A percentile compares a stretch with the other conserved stretches of the same genome.
phyloP scores from a whole-genome alignment of 2,888 invertebrate genomes.

The Trisateles emortualis region DNA sequence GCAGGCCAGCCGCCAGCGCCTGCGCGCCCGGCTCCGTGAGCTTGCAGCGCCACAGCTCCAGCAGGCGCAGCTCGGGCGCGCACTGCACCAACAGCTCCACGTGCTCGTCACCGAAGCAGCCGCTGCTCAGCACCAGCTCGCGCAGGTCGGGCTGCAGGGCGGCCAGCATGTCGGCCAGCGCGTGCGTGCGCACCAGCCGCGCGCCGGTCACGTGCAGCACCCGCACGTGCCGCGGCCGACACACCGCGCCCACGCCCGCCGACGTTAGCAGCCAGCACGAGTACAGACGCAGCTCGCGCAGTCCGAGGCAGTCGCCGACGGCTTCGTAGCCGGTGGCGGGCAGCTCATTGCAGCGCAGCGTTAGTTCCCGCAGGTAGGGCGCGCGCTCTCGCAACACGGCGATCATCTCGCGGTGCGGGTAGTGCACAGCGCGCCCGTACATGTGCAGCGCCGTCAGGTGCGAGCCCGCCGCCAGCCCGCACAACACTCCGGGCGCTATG shows the following conservation, averaged over 20 bases:
- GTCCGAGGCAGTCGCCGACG: slow-evolving; percentile 42
- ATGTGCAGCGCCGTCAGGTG: slow-evolving; percentile 49
- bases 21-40: slow-evolving; percentile 24
- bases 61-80: slow-evolving; percentile 27
- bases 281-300: slow-evolving; percentile 51
- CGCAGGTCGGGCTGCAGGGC: slow-evolving; percentile 29
- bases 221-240: slow-evolving; percentile 8
- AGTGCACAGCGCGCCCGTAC: slow-evolving; percentile 53
- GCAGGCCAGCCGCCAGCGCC: slow-evolving; percentile 39
- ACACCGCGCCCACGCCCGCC: slow-evolving; percentile 26
- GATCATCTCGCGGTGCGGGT: slow-evolving; percentile 40
- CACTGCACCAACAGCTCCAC: slow-evolving; percentile 18
- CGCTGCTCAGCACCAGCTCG: slow-evolving; percentile 47
- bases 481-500: slow-evolving; percentile 33
- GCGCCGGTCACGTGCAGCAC: slow-evolving; percentile 56
- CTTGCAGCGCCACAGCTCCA: slow-evolving; percentile 48
- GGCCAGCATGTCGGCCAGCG: neutral
- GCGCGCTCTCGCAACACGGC: slow-evolving; percentile 34
- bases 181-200: slow-evolving; percentile 43
- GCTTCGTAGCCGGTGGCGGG: slow-evolving; percentile 43
- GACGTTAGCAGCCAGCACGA: slow-evolving; percentile 53
- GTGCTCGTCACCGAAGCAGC: slow-evolving; percentile 44
- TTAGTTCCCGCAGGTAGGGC: slow-evolving; percentile 47
- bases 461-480: slow-evolving; percentile 17
- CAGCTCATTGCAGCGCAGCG: slow-evolving; percentile 53